A percentile compares a stretch with the other conserved stretches of the same genome.
These are phyloP conservation scores for Melanogrammus aeglefinus DNA, from an alignment of 2,797 vertebrate species.

Conservation along the genomic window DNA sequence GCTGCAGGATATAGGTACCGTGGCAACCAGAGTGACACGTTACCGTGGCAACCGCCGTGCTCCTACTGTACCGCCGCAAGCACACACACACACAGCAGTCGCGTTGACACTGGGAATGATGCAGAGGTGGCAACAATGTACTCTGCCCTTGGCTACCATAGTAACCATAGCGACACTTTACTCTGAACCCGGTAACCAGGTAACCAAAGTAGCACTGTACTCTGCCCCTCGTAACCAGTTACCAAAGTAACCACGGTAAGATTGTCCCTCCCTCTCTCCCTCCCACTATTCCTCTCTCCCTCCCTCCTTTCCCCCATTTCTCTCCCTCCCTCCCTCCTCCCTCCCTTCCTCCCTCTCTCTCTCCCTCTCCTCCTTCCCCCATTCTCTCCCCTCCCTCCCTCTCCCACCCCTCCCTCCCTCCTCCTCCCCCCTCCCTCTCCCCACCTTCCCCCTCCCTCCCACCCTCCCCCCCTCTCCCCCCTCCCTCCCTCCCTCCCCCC, in stretches of 20 bases:
- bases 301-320: too few relatives aligned
- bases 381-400: neutral
- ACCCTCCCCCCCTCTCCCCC: too few relatives aligned
- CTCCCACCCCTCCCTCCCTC: neutral
- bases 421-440: conserved; percentile 32
- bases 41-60: conserved; percentile 32
- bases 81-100: conserved; percentile 4
- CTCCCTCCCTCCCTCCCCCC: neutral
- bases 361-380: too few relatives aligned
- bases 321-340: neutral
- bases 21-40: neutral
- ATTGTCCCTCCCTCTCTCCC: neutral
- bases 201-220: neutral
- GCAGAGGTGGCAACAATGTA: neutral
- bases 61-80: neutral
- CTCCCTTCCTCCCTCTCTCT: conserved; percentile 46
- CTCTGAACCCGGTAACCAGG: neutral
- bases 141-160: neutral
- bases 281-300: neutral
- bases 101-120: neutral
- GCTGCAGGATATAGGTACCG: conserved; percentile 73
- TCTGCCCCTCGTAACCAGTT: too few relatives aligned
- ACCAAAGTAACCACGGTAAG: too few relatives aligned
- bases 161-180: neutral
- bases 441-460: too few relatives aligned